Conservation (phyloP, 2,888 invertebrate species). For the Synergus laeviventris region DNA sequence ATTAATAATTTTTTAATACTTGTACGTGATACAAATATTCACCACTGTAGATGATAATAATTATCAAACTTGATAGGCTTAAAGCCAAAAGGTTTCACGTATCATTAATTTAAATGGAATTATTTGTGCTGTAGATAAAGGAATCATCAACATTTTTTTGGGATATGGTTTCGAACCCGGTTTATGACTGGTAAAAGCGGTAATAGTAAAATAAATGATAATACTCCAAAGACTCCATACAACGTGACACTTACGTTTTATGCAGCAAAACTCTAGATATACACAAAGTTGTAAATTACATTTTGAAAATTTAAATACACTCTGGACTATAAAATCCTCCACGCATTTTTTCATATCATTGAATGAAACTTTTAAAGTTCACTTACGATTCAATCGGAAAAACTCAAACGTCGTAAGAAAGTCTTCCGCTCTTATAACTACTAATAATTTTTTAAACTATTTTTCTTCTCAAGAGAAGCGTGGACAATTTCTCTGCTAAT, state of each 20-base stretch:
- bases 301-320: too few relatives aligned
- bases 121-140: neutral
- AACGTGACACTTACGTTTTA: too few relatives aligned
- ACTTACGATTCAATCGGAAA: neutral
- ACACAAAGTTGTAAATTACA: too few relatives aligned
- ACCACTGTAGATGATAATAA: neutral
- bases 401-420: neutral
- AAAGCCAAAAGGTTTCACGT: neutral
- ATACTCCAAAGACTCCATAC: too few relatives aligned
- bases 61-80: neutral
- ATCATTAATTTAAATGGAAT: neutral
- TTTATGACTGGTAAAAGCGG: too few relatives aligned
- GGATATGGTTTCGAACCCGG: neutral
- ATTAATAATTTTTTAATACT: neutral
- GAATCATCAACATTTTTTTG: neutral
- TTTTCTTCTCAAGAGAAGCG: neutral
- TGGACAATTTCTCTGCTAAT: neutral
- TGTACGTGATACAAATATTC: neutral
- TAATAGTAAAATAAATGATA: too few relatives aligned
- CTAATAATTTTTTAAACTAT: neutral
- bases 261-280: too few relatives aligned
- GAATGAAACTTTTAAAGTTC: neutral
- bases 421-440: neutral
- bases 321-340: too few relatives aligned
- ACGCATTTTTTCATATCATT: too few relatives aligned